phyloP scores from a whole-genome alignment of 1,140 invertebrate species.

The Onthophagus taurus region DNA sequence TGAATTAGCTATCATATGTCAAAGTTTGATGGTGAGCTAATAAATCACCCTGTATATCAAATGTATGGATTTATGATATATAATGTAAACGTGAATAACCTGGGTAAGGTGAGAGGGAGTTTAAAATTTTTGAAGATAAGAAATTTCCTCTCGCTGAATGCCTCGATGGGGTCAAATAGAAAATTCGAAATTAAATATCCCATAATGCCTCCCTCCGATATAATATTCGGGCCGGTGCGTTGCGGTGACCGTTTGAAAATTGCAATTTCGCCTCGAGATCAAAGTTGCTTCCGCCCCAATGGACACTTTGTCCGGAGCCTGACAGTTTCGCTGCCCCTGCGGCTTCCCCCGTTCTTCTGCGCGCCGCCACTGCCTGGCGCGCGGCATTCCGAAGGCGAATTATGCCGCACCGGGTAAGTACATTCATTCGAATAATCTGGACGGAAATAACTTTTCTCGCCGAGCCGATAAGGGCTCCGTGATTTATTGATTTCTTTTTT shows the following conservation, averaged over 20 bases:
- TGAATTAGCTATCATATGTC: no score
- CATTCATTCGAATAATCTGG: not conserved
- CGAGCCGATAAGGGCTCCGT: no score
- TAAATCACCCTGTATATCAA: no score
- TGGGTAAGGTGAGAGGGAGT: no score
- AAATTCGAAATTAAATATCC: conserved; percentile 28
- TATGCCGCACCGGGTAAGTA: not conserved
- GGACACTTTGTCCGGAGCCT: conserved; percentile 27
- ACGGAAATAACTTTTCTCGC: not conserved
- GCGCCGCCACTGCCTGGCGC: conserved; percentile 13
- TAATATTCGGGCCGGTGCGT: conserved; percentile 30
- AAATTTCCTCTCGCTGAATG: no score
- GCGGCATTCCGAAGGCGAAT: conserved; percentile 6
- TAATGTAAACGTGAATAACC: no score
- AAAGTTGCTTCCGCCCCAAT: conserved; percentile 30
- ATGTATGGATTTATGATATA: no score
- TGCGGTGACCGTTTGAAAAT: conserved; percentile 34
- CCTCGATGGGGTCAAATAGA: conserved; percentile 14
- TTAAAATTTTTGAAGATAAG: no score
- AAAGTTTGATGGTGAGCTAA: no score
- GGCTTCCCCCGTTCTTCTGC: conserved; percentile 9
- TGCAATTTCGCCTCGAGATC: conserved; percentile 35
- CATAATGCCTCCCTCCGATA: conserved; percentile 29
- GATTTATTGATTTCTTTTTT: no score
- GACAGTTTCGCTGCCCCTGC: conserved; percentile 16